Conservation (phyloP, 2,888 invertebrate genomes). For the Dioctria linearis region DNA sequence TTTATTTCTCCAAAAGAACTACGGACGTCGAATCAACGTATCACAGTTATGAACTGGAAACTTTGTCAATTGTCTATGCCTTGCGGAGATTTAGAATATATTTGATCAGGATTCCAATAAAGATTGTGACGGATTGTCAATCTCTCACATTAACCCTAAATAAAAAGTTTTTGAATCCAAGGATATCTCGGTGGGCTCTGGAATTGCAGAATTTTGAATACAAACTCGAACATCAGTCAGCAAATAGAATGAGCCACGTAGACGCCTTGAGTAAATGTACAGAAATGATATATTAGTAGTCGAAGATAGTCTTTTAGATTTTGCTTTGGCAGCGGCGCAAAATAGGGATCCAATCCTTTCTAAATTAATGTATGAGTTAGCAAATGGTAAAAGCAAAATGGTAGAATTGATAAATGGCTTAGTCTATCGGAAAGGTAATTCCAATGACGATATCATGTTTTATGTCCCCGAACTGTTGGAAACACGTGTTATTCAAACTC, state of each 20-base stretch:
- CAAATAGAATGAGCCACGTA: neutral
- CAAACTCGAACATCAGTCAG: constrained; percentile 37
- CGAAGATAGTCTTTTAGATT: too few species aligned
- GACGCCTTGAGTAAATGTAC: neutral
- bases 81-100: constrained; percentile 62
- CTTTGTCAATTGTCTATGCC: too few species aligned
- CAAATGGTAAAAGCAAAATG: too few species aligned
- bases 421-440: too few species aligned
- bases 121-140: constrained; percentile 62
- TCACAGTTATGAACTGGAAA: too few species aligned
- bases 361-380: neutral
- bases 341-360: neutral
- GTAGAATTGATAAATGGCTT: too few species aligned
- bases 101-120: constrained; percentile 60
- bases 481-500: constrained; percentile 57
- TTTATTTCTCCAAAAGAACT: too few species aligned
- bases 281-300: neutral
- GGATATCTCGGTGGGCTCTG: constrained; percentile 60
- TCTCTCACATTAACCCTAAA: constrained; percentile 58
- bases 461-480: too few species aligned
- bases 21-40: too few species aligned
- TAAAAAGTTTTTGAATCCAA: constrained; percentile 60
- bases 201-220: constrained; percentile 58
- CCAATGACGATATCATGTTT: too few species aligned
- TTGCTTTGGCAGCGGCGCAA: neutral